Conservation (phyloP, 2,797 vertebrate genomes). For the Sebastes taczanowskii region DNA sequence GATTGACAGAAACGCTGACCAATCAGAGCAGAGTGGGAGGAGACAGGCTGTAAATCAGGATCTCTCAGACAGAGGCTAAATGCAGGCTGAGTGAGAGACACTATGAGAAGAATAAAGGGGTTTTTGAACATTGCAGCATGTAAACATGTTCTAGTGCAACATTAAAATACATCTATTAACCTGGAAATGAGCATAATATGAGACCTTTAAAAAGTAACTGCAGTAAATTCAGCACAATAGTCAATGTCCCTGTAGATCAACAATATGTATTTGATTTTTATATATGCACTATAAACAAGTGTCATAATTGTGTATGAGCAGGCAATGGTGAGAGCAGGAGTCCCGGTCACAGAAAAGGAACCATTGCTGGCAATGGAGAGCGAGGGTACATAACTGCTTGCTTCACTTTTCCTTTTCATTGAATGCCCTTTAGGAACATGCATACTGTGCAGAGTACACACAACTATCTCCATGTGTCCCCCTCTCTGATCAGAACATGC, state of each 20-base stretch:
- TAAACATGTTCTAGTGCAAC: too few species aligned
- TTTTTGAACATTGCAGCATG: too few species aligned
- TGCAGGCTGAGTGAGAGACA: too few species aligned
- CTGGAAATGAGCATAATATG: too few species aligned
- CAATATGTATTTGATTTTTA: neutral
- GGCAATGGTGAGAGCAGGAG: constrained; percentile 55
- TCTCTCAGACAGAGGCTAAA: too few species aligned
- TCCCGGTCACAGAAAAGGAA: neutral
- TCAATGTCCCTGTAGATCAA: neutral
- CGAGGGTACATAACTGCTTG: neutral
- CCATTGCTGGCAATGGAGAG: constrained; percentile 17
- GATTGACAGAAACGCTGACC: too few species aligned
- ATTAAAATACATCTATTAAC: too few species aligned
- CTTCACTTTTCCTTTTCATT: too few species aligned
- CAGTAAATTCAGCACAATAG: neutral
- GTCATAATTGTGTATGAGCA: constrained; percentile 8
- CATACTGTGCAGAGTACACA: neutral
- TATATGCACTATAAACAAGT: neutral
- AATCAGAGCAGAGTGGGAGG: too few species aligned
- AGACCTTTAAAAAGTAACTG: neutral
- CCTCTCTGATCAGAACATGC: neutral
- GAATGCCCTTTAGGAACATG: too few species aligned
- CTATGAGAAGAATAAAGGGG: too few species aligned
- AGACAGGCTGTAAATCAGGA: too few species aligned
- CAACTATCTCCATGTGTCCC: neutral